Conservation (phyloP, 2,113 vertebrate species). For the Leucosticte australis region DNA sequence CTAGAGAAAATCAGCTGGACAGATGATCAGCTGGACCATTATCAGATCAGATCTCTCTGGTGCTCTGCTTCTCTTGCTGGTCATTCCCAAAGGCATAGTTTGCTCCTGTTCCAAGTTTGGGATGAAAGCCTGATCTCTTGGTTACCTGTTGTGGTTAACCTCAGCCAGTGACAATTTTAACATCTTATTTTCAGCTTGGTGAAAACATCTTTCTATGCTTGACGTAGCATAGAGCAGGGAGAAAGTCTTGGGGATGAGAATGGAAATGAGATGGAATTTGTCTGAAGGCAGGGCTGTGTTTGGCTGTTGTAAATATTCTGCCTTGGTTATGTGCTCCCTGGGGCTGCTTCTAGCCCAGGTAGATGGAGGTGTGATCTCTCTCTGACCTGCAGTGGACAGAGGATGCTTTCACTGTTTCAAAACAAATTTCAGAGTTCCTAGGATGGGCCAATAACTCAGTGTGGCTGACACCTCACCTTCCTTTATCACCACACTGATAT, state of each 20-base stretch:
- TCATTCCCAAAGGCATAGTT: background rate
- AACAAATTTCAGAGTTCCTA: background rate
- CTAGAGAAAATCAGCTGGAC: background rate
- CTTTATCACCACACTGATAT: background rate
- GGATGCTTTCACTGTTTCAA: background rate
- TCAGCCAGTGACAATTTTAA: background rate
- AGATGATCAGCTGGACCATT: background rate
- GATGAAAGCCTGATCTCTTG: background rate
- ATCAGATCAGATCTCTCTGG: background rate
- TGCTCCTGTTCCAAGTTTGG: background rate
- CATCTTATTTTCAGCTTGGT: background rate
- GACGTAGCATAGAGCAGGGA: background rate
- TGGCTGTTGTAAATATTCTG: background rate
- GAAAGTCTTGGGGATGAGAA: background rate
- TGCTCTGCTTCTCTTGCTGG: background rate
- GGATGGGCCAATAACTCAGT: background rate
- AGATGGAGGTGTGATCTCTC: background rate
- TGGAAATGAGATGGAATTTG: background rate
- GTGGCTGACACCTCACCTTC: conserved; percentile 1
- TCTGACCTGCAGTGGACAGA: background rate
- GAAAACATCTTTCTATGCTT: background rate
- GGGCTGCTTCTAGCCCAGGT: background rate
- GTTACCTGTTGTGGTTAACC: background rate
- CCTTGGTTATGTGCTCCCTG: background rate
- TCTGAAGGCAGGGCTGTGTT: background rate